Conservation (phyloP, 1,140 invertebrate species). For the Drosophila truncata region DNA sequence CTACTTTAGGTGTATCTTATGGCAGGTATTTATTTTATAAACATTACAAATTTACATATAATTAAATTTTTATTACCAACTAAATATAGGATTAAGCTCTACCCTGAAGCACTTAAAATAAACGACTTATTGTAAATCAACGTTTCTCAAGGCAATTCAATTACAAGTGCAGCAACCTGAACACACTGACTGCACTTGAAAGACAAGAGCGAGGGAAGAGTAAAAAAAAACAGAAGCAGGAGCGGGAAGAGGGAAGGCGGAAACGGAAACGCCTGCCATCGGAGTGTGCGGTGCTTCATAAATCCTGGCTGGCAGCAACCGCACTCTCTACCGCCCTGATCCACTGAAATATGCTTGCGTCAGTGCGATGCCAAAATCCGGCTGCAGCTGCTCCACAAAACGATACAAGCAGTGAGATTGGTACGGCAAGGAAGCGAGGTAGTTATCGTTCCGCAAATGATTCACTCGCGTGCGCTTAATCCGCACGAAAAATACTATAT, state of each 20-base stretch:
- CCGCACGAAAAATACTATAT: conserved; percentile 29
- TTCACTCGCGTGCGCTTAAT: conserved; percentile 34
- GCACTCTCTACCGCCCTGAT: conserved; percentile 9
- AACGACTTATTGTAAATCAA: conserved; percentile 35
- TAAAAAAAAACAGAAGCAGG: not conserved
- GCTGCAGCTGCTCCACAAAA: conserved; percentile 41
- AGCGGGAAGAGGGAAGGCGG: conserved; percentile 26
- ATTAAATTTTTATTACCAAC: too few relatives aligned
- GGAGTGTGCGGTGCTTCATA: conserved; percentile 53
- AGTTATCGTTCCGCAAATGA: conserved; percentile 28
- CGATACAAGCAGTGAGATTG: conserved; percentile 30
- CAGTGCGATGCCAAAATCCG: conserved; percentile 47
- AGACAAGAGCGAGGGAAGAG: conserved; percentile 14
- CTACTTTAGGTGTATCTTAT: not conserved
- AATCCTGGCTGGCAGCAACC: conserved; percentile 59
- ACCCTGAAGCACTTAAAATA: not conserved
- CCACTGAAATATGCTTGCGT: conserved; percentile 50
- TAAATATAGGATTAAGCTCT: not conserved
- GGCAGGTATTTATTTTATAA: too few relatives aligned
- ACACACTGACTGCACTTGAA: conserved; percentile 28
- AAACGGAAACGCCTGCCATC: conserved; percentile 58
- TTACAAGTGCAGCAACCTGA: conserved; percentile 66
- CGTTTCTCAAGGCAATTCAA: conserved; percentile 68
- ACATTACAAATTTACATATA: not conserved
- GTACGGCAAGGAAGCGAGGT: conserved; percentile 4